Base-by-base conservation (phyloP, 2,888 invertebrate genomes). In the Hypercompe scribonia region DNA sequence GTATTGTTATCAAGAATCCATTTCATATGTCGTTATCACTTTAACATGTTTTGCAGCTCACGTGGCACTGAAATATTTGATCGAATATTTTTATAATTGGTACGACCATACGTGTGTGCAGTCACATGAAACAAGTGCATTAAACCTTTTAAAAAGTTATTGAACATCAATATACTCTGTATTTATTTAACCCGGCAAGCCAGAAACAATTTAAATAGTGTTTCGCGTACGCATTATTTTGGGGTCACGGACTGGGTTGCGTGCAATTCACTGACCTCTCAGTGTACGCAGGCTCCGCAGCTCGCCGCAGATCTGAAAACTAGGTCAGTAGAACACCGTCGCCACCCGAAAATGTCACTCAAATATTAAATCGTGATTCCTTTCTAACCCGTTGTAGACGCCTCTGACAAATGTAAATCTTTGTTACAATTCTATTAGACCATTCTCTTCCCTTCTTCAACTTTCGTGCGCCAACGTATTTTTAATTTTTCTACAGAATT, bases 321-420 rank as follows among this genome's bases (percentile, higher is more conserved):
- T 94, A 87, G 94, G 94, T 93, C 94, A 94, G 82, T 81, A 84
- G 85, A 84, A 84, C 83, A 79, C 80, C 84, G 88, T 81, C 87
- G 85, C 86, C 86, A 86, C 81, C 89, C 88, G 81, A 90, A 91
- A 89, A 88, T 86, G 87, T 81, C 87, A 84, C 84, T 86, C 83
- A 78, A 82, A 83, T 74, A 76, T 74, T 71, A 71, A 67, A 58
- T 81, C 64, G 77, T 74, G 68, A 79, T 81, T 76, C 64, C 76
- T 75, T 79, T 66, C 71, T 69, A 69, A 39, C 34, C 33, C 73
- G 50, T 54, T 18, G 36, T 66, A 39, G 66, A 68, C 54, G 61
- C 28, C 42, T 61, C 34, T 65, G 70, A 70, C 69, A 73, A 78
- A 73, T 78, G 39, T 70, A 24, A 65, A 61, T 5, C 64, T 75